These are phyloP conservation scores for Standfussiana lucernea DNA, from an alignment of 2,888 invertebrate genomes.

Conservation along the genomic window DNA sequence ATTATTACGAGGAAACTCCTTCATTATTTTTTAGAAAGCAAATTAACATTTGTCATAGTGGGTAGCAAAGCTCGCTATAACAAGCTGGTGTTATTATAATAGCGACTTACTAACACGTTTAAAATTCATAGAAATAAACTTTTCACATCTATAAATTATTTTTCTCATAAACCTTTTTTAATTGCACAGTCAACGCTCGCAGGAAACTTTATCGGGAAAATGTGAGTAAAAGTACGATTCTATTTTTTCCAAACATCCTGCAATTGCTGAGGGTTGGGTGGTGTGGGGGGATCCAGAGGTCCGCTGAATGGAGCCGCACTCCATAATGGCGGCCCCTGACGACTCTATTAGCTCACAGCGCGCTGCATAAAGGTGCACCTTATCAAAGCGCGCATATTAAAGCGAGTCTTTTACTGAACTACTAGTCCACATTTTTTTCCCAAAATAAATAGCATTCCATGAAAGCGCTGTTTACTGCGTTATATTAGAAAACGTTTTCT, in stretches of 20 bases:
- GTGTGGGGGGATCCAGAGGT: conserved; percentile 59
- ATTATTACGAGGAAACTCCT: background rate
- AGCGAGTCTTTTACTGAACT: conserved; percentile 73
- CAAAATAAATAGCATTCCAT: conserved; percentile 50
- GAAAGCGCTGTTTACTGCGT: conserved; percentile 21
- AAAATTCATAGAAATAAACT: conserved; percentile 5
- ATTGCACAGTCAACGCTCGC: conserved; percentile 24
- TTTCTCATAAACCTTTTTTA: background rate
- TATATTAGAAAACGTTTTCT: conserved; percentile 20
- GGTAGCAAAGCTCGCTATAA: background rate
- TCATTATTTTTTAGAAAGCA: background rate
- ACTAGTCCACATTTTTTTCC: conserved; percentile 54
- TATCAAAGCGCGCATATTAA: conserved; percentile 82
- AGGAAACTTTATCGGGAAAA: conserved; percentile 23
- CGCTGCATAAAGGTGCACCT: conserved; percentile 77
- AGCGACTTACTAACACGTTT: background rate
- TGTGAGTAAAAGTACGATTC: conserved; percentile 24
- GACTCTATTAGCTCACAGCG: conserved; percentile 75
- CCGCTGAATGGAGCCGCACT: conserved; percentile 70
- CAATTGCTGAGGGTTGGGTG: conserved; percentile 43
- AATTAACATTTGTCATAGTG: background rate
- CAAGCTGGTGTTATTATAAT: background rate
- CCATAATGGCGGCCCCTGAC: conserved; percentile 72
- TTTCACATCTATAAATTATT: background rate
- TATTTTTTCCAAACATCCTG: conserved; percentile 60